Conservation (phyloP, 2,888 invertebrate genomes). For the Caprella mutica region DNA sequence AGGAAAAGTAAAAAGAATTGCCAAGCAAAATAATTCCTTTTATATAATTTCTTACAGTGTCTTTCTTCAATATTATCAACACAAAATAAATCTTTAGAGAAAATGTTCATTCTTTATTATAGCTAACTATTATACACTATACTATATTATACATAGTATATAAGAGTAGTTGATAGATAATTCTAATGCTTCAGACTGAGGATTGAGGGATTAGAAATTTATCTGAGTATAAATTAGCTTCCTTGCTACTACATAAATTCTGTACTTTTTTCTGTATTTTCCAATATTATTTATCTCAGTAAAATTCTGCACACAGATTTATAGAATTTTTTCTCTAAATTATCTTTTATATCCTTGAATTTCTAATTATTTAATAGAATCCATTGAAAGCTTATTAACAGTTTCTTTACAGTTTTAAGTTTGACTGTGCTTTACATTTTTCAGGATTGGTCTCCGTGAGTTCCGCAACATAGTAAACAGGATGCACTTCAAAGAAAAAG, state of each 20-base stretch:
- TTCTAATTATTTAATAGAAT: neutral
- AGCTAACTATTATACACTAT: too few relatives aligned
- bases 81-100: too few relatives aligned
- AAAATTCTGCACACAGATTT: conserved; percentile 47
- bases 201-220: neutral
- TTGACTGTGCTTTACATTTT: too few relatives aligned
- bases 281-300: neutral
- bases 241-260: neutral
- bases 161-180: too few relatives aligned
- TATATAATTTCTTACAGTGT: too few relatives aligned
- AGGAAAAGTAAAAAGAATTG: too few relatives aligned
- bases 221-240: neutral
- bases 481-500: conserved; percentile 81
- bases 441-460: conserved; percentile 75
- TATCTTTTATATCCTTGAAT: neutral
- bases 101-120: too few relatives aligned
- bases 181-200: neutral
- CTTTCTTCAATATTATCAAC: too few relatives aligned
- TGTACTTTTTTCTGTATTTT: neutral
- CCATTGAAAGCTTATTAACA: too few relatives aligned
- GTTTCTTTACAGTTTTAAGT: too few relatives aligned
- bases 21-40: too few relatives aligned
- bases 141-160: too few relatives aligned
- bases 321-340: conserved; percentile 36
- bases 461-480: conserved; percentile 77